Evolutionary conservation across 2,797 vertebrate genomes (phyloP).

Genomic region (Erethizon dorsatum): DNA sequence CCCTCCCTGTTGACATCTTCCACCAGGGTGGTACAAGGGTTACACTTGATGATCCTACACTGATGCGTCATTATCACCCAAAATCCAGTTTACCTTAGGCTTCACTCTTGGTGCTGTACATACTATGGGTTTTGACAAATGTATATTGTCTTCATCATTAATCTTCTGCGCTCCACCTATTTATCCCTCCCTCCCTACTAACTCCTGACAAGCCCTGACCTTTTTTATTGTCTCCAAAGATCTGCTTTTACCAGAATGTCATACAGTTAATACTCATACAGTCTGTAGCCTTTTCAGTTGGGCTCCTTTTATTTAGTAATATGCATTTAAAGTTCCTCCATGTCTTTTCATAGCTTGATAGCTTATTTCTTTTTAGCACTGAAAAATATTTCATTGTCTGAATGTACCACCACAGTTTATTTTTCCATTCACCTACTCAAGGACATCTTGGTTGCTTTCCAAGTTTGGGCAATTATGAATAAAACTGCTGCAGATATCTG

Average conservation of each 20-base stretch:
- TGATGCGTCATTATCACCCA: neutral
- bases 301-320: constrained; percentile 33
- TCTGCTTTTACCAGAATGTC: constrained; percentile 27
- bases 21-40: neutral
- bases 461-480: constrained; percentile 33
- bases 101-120: neutral
- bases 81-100: neutral
- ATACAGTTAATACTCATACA: neutral
- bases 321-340: constrained; percentile 24
- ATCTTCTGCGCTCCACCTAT: neutral
- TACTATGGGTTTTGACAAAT: neutral
- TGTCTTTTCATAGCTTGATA: constrained; percentile 7
- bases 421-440: neutral
- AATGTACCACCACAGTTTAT: neutral
- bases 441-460: neutral
- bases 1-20: neutral
- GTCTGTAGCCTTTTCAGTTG: neutral
- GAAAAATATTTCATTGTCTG: neutral
- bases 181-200: neutral
- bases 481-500: constrained; percentile 32
- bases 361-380: constrained; percentile 36
- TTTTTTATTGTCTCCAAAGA: neutral
- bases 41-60: neutral
- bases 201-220: neutral
- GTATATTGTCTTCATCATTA: neutral